Evolutionary conservation across 2,113 vertebrate genomes (phyloP), one percentile per base, ranked within the genome.

Genomic region (Mesitornis unicolor): DNA sequence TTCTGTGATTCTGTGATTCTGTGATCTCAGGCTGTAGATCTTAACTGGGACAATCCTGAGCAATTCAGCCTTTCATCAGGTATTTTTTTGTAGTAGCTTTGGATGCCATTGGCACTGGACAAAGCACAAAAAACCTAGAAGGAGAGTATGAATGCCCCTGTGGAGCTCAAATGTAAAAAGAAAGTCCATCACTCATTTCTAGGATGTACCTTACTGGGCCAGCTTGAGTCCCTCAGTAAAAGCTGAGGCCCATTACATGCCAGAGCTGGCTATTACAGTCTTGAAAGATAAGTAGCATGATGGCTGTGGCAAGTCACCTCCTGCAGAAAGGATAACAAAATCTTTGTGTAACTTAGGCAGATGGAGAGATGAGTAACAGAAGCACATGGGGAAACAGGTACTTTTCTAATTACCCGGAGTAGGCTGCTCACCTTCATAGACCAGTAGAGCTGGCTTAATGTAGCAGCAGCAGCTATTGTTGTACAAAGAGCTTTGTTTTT

Each of bases 371-470:
- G 24, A 61, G 29, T 45, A 92, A 53, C 67, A 94, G 82, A 40
- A 93, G 56, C 7, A 0, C 2, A 0, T 0, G 3, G 78, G 50
- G 64, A 79, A 63, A 67, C 85, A 84, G 87, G 68, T 90, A 88
- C 1, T 5, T 78, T 56, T 70, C 38, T 67, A 59, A 91, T 83
- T 83, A 77, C 14, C 42, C 4, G 0, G 61, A 71, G 56, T 59
- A 80, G 42, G 33, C 79, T 80, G 75, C 83, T 95, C 90, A 93
- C 93, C 95, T 96, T 96, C 92, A 95, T 88, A 96, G 84, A 79
- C 89, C 87, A 90, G 70, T 81, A 91, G 94, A 95, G 67, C 75
- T 93, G 78, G 40, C 81, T 85, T 76, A 85, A 61, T 85, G 63
- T 53, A 57, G 59, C 75, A 90, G 36, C 85, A 86, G 79, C 74